These are phyloP conservation scores for Volucella zonaria DNA, from an alignment of 2,888 invertebrate genomes.

Conservation along the genomic window DNA sequence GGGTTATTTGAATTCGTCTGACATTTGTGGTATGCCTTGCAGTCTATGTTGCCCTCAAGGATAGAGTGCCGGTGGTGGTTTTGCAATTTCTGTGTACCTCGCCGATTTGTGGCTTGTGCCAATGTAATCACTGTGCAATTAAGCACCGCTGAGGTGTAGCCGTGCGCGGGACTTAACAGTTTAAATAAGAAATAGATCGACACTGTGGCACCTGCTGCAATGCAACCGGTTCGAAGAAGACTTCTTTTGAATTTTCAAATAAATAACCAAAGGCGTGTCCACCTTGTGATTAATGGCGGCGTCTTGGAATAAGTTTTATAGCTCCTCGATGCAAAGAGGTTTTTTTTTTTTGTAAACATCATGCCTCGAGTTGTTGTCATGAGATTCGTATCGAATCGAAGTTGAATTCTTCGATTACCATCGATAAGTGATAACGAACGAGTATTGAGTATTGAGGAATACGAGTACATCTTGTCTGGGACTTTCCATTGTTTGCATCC, in stretches of 20 bases:
- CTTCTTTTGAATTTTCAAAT: conserved; percentile 48
- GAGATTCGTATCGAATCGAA: neutral
- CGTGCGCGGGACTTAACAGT: conserved; percentile 46
- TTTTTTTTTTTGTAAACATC: neutral
- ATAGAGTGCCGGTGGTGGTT: conserved; percentile 1
- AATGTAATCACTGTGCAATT: conserved; percentile 62
- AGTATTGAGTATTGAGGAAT: conserved; percentile 13
- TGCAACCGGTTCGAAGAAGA: conserved; percentile 24
- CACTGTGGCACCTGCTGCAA: conserved; percentile 23
- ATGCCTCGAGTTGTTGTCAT: neutral
- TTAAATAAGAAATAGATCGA: conserved; percentile 50
- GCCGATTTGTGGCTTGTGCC: conserved; percentile 57
- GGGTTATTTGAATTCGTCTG: neutral
- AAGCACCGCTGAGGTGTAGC: conserved; percentile 62
- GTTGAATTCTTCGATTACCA: conserved; percentile 24
- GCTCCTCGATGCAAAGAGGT: conserved; percentile 20
- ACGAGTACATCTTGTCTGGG: neutral
- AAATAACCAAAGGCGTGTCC: conserved; percentile 37
- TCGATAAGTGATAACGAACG: conserved; percentile 21
- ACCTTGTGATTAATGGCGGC: conserved; percentile 45
- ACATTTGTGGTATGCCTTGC: conserved; percentile 8
- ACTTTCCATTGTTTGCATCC: conserved; percentile 53
- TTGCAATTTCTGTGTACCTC: conserved; percentile 28
- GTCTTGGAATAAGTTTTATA: conserved; percentile 19
- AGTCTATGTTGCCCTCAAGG: conserved; percentile 11